Evolutionary conservation across 2,113 vertebrate species (phyloP).

Genomic region (Pseudonaja textilis): DNA sequence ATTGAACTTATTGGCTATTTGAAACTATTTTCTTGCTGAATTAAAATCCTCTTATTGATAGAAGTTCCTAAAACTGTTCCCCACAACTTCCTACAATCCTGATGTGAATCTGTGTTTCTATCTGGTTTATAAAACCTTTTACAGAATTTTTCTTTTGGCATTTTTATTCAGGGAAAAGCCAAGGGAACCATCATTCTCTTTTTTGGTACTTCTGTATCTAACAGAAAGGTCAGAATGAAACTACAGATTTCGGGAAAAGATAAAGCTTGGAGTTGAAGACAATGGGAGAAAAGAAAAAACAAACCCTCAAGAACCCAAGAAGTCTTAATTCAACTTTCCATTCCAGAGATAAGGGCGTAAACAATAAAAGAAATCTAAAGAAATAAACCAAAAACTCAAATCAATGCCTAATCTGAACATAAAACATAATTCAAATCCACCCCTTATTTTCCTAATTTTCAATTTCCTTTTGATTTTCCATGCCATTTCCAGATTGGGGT

Average conservation of each 20-base stretch:
- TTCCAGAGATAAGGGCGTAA: neutral
- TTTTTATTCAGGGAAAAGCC: neutral
- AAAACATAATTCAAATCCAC: neutral
- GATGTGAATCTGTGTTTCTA: no score
- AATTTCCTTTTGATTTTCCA: neutral
- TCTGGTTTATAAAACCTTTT: neutral
- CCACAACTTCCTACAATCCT: neutral
- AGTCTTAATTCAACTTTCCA: neutral
- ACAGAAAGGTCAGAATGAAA: neutral
- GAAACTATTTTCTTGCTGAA: neutral
- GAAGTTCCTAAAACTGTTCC: neutral
- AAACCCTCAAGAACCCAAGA: neutral
- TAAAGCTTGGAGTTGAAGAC: neutral
- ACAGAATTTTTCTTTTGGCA: neutral
- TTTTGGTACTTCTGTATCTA: neutral
- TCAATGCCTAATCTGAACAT: neutral
- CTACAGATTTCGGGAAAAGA: neutral
- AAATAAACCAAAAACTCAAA: neutral
- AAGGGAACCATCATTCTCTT: neutral
- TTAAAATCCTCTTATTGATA: neutral
- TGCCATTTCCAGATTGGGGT: neutral
- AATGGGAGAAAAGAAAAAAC: neutral
- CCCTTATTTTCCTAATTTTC: neutral
- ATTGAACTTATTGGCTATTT: neutral
- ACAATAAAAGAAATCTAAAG: neutral